Evolutionary conservation across 2,888 invertebrate species (phyloP).

Genomic region (Papilio protenor): DNA sequence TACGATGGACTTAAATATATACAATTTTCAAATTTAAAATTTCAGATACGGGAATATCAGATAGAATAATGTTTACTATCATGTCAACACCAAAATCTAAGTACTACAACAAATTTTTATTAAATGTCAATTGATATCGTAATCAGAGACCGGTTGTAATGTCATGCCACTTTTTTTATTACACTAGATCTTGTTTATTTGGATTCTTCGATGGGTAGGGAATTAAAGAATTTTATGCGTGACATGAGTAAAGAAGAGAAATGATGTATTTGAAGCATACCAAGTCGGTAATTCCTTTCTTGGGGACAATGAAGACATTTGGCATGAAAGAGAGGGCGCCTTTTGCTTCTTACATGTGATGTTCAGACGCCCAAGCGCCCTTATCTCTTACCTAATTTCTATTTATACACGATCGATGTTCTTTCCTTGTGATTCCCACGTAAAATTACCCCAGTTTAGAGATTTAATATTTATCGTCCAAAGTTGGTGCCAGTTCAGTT

Average conservation of each 20-base stretch:
- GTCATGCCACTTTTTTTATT: neutral
- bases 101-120: neutral
- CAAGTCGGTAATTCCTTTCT: neutral
- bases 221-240: neutral
- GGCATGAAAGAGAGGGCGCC: neutral
- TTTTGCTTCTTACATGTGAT: neutral
- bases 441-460: no score
- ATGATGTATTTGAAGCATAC: neutral
- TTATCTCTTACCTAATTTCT: neutral
- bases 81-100: neutral
- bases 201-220: neutral
- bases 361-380: neutral
- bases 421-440: neutral
- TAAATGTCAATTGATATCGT: neutral
- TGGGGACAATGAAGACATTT: neutral
- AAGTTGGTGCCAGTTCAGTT: no score
- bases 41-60: neutral
- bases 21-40: neutral
- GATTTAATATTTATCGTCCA: no score
- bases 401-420: neutral
- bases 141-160: neutral
- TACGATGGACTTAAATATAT: neutral
- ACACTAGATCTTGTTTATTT: constrained; percentile 4
- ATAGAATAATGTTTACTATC: neutral
- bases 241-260: neutral